A percentile compares a stretch with the other conserved stretches of the same genome.
phyloP scores from a whole-genome alignment of 2,797 vertebrate genomes.

The Lagocephalus sceleratus region DNA sequence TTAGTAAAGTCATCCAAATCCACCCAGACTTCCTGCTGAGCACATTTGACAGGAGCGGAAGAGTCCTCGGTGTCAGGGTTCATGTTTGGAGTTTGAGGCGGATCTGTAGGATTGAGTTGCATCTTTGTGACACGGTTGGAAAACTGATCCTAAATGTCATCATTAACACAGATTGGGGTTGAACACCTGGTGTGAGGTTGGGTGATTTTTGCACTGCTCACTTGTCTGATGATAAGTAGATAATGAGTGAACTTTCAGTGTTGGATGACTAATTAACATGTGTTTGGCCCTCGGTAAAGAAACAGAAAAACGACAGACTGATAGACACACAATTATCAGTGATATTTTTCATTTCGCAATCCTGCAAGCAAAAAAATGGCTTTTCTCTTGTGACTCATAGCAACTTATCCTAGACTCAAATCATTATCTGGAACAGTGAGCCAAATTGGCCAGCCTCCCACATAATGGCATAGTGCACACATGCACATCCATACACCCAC shows the following conservation, averaged over 20 bases:
- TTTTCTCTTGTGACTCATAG: slow-evolving; percentile 62
- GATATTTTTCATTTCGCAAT: slow-evolving; percentile 44
- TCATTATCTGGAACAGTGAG: slow-evolving; percentile 63
- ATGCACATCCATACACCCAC: slow-evolving; percentile 67
- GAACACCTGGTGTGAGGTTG: not conserved
- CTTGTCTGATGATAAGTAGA: no score
- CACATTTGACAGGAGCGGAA: slow-evolving; percentile 29
- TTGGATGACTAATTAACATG: no score
- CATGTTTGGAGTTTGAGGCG: slow-evolving; percentile 16
- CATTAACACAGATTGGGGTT: not conserved
- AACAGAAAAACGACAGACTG: no score
- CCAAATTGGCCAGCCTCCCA: slow-evolving; percentile 68
- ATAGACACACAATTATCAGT: slow-evolving; percentile 4
- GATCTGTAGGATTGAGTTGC: slow-evolving; percentile 34
- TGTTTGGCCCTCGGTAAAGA: no score
- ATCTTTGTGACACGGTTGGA: not conserved
- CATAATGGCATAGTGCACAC: slow-evolving; percentile 64
- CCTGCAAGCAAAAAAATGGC: slow-evolving; percentile 37
- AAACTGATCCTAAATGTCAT: not conserved
- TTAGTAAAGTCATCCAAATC: slow-evolving; percentile 84
- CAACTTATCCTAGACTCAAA: slow-evolving; percentile 63
- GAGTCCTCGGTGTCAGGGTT: slow-evolving; percentile 3
- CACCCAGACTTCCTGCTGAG: slow-evolving; percentile 83
- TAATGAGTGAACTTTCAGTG: no score
- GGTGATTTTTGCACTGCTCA: no score